Evolutionary conservation across 2,113 vertebrate genomes (phyloP), one percentile per base, ranked within the genome.

Genomic region (Anolis carolinensis): DNA sequence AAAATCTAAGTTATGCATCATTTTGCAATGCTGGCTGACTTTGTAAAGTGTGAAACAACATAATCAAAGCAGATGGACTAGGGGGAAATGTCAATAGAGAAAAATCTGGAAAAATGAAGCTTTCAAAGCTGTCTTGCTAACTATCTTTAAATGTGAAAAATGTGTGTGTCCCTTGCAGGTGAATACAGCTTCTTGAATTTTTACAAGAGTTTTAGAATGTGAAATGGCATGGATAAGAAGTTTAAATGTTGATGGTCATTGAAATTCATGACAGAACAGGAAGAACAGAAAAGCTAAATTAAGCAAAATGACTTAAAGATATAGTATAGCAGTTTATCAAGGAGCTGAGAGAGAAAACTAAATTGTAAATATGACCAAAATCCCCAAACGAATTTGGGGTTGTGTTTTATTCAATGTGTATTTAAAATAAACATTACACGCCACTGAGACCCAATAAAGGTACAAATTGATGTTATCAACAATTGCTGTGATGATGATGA

Each of bases 121-220:
- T 86, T 89, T 90, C 68, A 91, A 93, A 83, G 50, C 83, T 91
- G 85, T 79, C 91, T 94, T 93, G 92, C 91, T 89, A 88, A 89
- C 67, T 93, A 89, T 92, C 91, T 84, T 91, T 91, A 89, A 59
- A 87, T 1, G 4, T 91, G 92, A 92, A 91, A 76, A 73, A 25
- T 48, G 25, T 25, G 0, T 88, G 86, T 77, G 90, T 87, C 91
- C 88, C 91, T 83, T 88, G 82, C 88, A 93, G 91, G 91, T 63
- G 79, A 73, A 90, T 85, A 91, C 48, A 86, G 87, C 13, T 90
- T 90, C 48, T 90, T 92, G 86, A 81, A 90, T 87, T 55, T 65
- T 70, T 89, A 84, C 93, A 84, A 25, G 68, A 77, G 74, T 72
- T 78, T 73, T 82, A 82, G 4, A 91, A 86, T 36, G 44, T 87